A percentile compares a stretch with the other conserved stretches of the same genome.
Conservation (phyloP, 1,140 invertebrate species). For the Drosophila quadrilineata region DNA sequence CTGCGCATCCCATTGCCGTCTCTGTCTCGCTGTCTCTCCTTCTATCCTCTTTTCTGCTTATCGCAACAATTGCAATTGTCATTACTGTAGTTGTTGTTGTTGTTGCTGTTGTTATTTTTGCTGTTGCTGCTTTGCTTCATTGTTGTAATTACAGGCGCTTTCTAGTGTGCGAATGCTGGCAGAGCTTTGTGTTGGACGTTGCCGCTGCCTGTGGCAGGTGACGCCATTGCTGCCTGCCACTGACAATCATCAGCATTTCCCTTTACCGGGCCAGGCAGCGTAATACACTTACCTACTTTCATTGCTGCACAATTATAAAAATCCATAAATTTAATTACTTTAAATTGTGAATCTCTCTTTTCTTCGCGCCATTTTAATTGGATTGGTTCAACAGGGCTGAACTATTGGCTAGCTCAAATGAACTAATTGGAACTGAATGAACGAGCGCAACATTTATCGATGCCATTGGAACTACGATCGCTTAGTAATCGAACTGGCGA, state of each 20-base stretch:
- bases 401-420: too few species aligned
- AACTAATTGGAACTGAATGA: too few species aligned
- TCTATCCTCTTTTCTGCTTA: slow-evolving; percentile 9
- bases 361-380: not conserved
- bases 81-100: slow-evolving; percentile 37
- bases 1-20: not conserved
- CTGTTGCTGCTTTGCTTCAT: slow-evolving; percentile 24
- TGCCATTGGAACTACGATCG: too few species aligned
- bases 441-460: too few species aligned
- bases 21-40: not conserved
- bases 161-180: slow-evolving; percentile 32
- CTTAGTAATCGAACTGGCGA: too few species aligned
- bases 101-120: slow-evolving; percentile 29
- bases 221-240: slow-evolving; percentile 23
- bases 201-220: slow-evolving; percentile 27
- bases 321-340: slow-evolving; percentile 5
- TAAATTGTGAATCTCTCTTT: not conserved
- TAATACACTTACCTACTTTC: not conserved
- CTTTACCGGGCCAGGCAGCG: not conserved
- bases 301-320: slow-evolving; percentile 4
- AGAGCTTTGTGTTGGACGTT: not conserved
- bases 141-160: slow-evolving; percentile 46
- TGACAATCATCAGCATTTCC: slow-evolving; percentile 47
- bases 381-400: not conserved
- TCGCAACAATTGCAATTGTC: slow-evolving; percentile 48